Evolutionary conservation across 2,888 invertebrate genomes (phyloP).

Genomic region (Ferrisia virgata): DNA sequence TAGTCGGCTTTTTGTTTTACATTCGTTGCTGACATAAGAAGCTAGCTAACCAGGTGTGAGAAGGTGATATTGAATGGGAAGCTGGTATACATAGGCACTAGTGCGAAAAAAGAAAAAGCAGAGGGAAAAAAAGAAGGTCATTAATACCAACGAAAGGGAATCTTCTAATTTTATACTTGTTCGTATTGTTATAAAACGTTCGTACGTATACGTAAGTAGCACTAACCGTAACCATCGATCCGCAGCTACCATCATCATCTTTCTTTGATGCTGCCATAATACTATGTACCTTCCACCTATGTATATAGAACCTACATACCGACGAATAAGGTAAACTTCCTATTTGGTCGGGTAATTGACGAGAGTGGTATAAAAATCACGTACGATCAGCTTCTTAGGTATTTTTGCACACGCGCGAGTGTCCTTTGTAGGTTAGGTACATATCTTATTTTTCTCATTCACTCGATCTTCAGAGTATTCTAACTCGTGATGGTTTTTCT

Average conservation of each 20-base stretch:
- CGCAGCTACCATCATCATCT: not conserved
- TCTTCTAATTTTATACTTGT: no score
- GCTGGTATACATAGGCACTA: not conserved
- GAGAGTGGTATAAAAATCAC: not conserved
- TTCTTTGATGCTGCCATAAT: no score
- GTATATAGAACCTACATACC: no score
- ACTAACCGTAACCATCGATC: not conserved
- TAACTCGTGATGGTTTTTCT: no score
- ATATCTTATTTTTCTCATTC: no score
- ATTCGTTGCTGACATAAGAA: no score
- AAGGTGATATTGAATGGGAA: not conserved
- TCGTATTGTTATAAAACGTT: constrained; percentile 27
- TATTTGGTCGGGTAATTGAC: not conserved
- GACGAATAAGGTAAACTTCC: not conserved
- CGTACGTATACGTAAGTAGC: not conserved
- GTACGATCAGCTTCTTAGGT: not conserved
- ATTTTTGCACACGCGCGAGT: not conserved
- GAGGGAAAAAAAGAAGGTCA: constrained; percentile 21
- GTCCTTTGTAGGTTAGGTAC: no score
- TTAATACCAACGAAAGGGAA: constrained; percentile 31
- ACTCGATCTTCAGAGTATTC: no score
- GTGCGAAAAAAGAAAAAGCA: not conserved
- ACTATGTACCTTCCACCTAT: no score
- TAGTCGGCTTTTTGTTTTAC: no score
- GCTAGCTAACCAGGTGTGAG: no score